phyloP scores from a whole-genome alignment of 1,140 invertebrate species.

The Dryas iulia region DNA sequence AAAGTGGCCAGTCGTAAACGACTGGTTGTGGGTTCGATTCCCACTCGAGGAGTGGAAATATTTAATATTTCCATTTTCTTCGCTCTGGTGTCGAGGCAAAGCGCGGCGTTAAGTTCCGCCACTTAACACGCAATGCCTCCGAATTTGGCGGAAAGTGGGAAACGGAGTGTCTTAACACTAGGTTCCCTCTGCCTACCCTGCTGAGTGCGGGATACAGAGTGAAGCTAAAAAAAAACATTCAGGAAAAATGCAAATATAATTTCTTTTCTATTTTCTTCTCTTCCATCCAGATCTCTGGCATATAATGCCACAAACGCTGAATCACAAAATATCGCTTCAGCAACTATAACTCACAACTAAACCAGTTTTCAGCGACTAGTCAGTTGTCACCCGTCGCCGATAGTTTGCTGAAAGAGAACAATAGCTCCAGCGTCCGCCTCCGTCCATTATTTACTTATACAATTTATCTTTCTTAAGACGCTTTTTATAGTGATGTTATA shows the following conservation, averaged over 20 bases:
- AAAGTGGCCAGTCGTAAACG: too few species aligned
- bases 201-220: too few species aligned
- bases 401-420: background rate
- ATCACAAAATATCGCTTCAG: background rate
- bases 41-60: too few species aligned
- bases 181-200: too few species aligned
- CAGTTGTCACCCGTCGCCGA: background rate
- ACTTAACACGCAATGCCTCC: too few species aligned
- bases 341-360: background rate
- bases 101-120: too few species aligned
- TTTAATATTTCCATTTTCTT: too few species aligned
- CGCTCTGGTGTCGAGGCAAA: too few species aligned
- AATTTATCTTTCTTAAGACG: constrained; percentile 1
- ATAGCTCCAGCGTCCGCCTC: background rate
- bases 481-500: background rate
- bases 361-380: background rate
- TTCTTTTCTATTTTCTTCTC: background rate
- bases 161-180: too few species aligned
- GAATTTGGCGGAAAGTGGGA: too few species aligned
- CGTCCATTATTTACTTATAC: constrained; percentile 1
- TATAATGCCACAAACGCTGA: background rate
- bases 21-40: too few species aligned
- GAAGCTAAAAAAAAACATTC: too few species aligned
- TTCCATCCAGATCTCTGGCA: background rate
- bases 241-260: background rate